Percentiles rank a stretch among this genome's conserved stretches.
phyloP scores from a whole-genome alignment of 1,140 invertebrate genomes.

The Pectinophora gossypiella region DNA sequence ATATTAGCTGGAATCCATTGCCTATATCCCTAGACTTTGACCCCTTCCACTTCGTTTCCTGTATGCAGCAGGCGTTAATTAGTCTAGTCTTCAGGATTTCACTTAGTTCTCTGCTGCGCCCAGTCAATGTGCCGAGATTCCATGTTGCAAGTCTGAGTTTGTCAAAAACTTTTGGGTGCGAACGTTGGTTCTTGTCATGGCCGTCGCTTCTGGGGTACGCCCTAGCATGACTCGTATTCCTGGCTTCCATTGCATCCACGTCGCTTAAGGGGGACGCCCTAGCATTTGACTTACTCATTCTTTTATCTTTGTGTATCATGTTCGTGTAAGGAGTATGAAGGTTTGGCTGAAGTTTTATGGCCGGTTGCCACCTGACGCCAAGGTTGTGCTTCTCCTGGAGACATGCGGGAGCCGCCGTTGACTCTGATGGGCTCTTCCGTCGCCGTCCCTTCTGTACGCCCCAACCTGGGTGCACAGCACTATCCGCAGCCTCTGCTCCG shows the following conservation, averaged over 20 bases:
- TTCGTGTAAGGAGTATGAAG: neutral
- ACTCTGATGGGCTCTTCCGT: conserved; percentile 1
- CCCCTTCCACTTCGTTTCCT: conserved; percentile 20
- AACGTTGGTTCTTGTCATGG: conserved; percentile 8
- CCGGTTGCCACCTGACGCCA: conserved; percentile 14
- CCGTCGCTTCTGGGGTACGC: conserved; percentile 11
- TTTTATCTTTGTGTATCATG: neutral
- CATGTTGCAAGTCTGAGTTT: conserved; percentile 5
- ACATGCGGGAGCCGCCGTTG: conserved; percentile 17
- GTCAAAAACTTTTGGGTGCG: neutral
- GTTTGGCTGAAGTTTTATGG: conserved; percentile 14
- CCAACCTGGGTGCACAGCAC: neutral
- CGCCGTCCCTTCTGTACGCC: neutral
- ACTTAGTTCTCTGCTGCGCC: neutral
- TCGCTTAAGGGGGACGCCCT: conserved; percentile 16
- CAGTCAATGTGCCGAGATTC: conserved; percentile 13
- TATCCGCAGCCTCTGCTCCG: neutral
- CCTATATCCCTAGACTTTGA: conserved; percentile 17
- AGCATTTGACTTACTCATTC: conserved; percentile 5
- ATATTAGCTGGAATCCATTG: conserved; percentile 11
- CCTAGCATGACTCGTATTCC: neutral
- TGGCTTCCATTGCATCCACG: neutral
- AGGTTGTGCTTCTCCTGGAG: neutral
- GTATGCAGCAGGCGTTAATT: conserved; percentile 17
- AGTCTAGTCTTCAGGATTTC: conserved; percentile 5